These are phyloP conservation scores for Mantis religiosa DNA, from an alignment of 2,888 invertebrate species.

Conservation along the genomic window DNA sequence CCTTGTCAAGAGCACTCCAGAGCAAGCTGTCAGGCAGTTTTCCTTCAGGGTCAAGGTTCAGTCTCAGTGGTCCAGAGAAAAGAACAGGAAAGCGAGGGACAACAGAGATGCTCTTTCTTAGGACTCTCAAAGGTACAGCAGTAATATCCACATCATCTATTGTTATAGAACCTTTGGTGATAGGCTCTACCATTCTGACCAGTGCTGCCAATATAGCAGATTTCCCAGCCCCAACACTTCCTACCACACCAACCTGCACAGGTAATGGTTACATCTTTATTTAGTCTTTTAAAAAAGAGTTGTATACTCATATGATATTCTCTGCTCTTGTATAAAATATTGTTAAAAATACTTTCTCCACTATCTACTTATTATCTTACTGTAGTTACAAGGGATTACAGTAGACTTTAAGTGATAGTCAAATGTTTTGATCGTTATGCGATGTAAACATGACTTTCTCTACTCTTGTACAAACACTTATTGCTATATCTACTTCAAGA, in stretches of 20 bases:
- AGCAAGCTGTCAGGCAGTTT: constrained; percentile 13
- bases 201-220: constrained; percentile 18
- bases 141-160: constrained; percentile 20
- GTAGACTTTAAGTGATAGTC: too few species aligned
- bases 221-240: constrained; percentile 21
- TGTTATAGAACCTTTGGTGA: neutral
- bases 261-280: too few species aligned
- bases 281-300: too few species aligned
- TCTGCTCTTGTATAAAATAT: too few species aligned
- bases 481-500: too few species aligned
- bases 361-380: too few species aligned
- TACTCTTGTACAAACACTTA: too few species aligned
- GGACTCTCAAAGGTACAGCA: neutral
- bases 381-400: too few species aligned
- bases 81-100: constrained; percentile 11
- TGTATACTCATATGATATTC: too few species aligned
- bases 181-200: constrained; percentile 7
- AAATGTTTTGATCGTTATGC: too few species aligned
- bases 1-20: constrained; percentile 23
- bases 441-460: too few species aligned
- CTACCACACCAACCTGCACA: constrained; percentile 22
- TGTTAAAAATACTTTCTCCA: too few species aligned
- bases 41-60: constrained; percentile 17
- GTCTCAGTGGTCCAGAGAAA: neutral
- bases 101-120: constrained; percentile 16